Base-by-base conservation (phyloP, 2,888 invertebrate genomes). In the Thumatha senex region DNA sequence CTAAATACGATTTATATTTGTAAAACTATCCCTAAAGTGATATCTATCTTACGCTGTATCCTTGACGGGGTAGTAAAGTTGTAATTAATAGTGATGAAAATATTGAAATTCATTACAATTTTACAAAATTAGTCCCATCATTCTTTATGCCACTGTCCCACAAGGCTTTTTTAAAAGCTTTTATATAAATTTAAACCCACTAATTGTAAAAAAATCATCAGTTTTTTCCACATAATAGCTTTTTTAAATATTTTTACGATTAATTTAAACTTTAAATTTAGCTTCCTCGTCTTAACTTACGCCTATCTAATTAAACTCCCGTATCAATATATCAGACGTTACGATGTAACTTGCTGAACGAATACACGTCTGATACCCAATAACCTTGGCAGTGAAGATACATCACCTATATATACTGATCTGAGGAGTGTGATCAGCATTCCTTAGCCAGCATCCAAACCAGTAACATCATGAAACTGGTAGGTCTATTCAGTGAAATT, bases 381-480 rank as follows among this genome's bases (percentile, higher is more conserved):
- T 66, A 73, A 75, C 89, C 89, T 82, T 89, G 88, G 69, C 82
- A 80, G 70, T 55, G 64, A 63, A 55, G 63, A 61, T 18, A 1
- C 60, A 56, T 66, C 63, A 70, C 68, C 74, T 89, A 89, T 89
- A 89, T 79, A 89, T 85, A 78, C 75, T 57, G 65, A 61, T 55
- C 64, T 49, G 52, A 66, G 63, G 55, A 60, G 59, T 48, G 50
- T 63, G 57, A 68, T 63, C 74, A 76, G 71, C 88, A 89, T 84
- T 88, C 84, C 68, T 68, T 66, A 65, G 74, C 70, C 72, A 75
- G 74, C 74, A 69, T 61, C 74, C 64, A 75, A 69, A 66, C 67
- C 67, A 73, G 63, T 70, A 78, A 58, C 86, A 88, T 75, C 86
- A 90, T 90, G 89, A 80, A 89, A 85, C 78, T 83, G 89, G 89